Conservation (phyloP, 2,888 invertebrate genomes). For the Griposia aprilina region DNA sequence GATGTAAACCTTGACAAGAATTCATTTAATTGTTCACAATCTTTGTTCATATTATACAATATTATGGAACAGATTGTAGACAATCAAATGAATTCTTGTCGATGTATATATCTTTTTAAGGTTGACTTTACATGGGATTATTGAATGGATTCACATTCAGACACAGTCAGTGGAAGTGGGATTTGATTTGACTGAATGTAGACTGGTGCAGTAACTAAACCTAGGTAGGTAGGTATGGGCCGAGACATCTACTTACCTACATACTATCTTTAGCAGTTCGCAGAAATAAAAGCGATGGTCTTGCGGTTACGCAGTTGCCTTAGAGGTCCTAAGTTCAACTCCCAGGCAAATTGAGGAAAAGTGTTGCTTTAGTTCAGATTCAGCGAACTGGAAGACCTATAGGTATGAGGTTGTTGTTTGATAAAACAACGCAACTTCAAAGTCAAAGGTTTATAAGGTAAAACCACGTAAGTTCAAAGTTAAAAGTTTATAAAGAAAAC, state of each 20-base stretch:
- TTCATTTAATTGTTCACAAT: neutral
- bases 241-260: too few relatives aligned
- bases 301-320: neutral
- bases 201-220: neutral
- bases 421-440: neutral
- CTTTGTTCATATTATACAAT: neutral
- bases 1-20: too few relatives aligned
- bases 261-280: neutral
- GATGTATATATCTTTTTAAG: neutral
- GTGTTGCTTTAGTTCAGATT: neutral
- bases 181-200: conserved; percentile 15
- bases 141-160: too few relatives aligned
- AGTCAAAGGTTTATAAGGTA: neutral
- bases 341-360: neutral
- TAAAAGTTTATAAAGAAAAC: conserved; percentile 26
- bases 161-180: neutral
- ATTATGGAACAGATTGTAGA: neutral
- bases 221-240: neutral
- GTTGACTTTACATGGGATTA: too few relatives aligned
- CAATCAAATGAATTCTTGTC: neutral
- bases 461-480: conserved; percentile 14
- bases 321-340: neutral
- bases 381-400: neutral
- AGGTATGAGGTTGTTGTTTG: neutral
- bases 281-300: neutral